Percentiles rank a stretch among this genome's conserved stretches.
These are phyloP conservation scores for Turdus rufiventris DNA, from an alignment of 2,113 vertebrate genomes.

Conservation along the genomic window DNA sequence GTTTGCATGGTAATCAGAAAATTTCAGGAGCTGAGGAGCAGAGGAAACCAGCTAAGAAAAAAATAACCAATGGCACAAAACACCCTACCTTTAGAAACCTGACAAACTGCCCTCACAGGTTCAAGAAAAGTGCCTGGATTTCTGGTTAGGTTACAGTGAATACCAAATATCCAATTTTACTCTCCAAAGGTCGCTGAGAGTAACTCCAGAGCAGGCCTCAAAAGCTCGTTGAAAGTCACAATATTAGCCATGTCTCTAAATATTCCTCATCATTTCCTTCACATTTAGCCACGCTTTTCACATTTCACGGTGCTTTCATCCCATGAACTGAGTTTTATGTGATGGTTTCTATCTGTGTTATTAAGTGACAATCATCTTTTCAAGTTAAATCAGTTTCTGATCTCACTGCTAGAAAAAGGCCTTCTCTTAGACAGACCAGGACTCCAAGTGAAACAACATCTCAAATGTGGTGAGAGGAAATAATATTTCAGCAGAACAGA, in stretches of 20 bases:
- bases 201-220: not conserved
- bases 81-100: not conserved
- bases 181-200: rapidly evolving
- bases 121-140: not conserved
- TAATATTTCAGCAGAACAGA: not conserved
- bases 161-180: not conserved
- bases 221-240: not conserved
- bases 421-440: not conserved
- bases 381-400: not conserved
- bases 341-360: not conserved
- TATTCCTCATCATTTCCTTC: not conserved
- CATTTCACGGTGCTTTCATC: not conserved
- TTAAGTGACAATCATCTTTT: not conserved
- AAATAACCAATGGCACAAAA: not conserved
- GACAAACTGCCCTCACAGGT: not conserved
- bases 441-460: not conserved
- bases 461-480: not conserved
- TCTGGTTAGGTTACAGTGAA: not conserved
- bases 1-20: not conserved
- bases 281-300: not conserved
- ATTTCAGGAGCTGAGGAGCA: not conserved
- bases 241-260: not conserved
- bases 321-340: not conserved
- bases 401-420: not conserved
- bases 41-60: not conserved